Evolutionary conservation across 2,888 invertebrate species (phyloP).

Genomic region (Thereva nobilitata): DNA sequence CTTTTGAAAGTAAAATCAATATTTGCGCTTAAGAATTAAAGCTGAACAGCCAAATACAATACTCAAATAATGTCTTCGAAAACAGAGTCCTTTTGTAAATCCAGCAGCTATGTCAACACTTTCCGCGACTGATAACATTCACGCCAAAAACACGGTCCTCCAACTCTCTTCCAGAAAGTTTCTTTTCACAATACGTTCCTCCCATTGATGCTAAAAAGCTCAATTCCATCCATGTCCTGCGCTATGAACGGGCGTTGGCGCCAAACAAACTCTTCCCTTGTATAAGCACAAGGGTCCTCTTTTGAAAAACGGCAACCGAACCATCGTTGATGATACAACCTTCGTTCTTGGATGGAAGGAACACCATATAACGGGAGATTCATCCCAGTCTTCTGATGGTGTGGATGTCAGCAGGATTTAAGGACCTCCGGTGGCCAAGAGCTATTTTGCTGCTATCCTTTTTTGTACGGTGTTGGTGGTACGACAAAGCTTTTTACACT

Average conservation of each 20-base stretch:
- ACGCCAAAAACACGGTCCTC: constrained; percentile 6
- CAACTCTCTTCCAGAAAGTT: constrained; percentile 22
- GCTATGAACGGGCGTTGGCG: constrained; percentile 41
- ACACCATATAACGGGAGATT: background rate
- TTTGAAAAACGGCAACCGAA: constrained; percentile 7
- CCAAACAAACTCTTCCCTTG: constrained; percentile 36
- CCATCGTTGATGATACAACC: constrained; percentile 2
- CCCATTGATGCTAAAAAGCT: constrained; percentile 26
- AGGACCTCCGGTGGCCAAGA: constrained; percentile 30
- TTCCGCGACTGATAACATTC: constrained; percentile 13
- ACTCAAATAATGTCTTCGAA: no score
- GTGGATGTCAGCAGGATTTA: constrained; percentile 28
- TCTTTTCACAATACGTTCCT: constrained; percentile 9
- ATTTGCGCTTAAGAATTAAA: no score
- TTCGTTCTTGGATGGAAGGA: no score
- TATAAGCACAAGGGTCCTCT: constrained; percentile 31
- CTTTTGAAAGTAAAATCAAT: no score
- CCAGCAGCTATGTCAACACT: constrained; percentile 5
- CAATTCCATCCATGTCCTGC: constrained; percentile 30
- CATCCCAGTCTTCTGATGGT: constrained; percentile 22
- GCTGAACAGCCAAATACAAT: no score
- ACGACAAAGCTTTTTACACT: constrained; percentile 18
- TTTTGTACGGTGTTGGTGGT: background rate
- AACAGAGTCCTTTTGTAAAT: no score
- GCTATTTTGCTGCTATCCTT: constrained; percentile 31